These are phyloP conservation scores for Nothobranchius furzeri DNA, from an alignment of 2,113 vertebrate species.

Conservation along the genomic window DNA sequence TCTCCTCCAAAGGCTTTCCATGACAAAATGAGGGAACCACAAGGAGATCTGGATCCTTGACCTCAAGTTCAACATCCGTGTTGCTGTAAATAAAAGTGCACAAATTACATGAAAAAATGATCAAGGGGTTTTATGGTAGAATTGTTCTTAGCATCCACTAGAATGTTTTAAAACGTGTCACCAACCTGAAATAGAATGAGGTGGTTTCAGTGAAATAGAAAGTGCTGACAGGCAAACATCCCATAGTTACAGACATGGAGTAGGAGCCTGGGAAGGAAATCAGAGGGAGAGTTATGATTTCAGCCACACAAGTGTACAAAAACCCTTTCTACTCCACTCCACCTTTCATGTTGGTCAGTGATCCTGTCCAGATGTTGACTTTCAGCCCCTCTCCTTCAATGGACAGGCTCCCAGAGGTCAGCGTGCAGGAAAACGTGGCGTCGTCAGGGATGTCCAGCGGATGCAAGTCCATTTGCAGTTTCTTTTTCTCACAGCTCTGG, in stretches of 20 bases:
- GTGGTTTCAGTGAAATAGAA: conserved; percentile 49
- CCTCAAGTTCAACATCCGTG: conserved; percentile 48
- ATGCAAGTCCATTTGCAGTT: conserved; percentile 61
- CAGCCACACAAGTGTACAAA: background rate
- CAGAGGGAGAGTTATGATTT: background rate
- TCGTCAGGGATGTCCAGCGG: conserved; percentile 70
- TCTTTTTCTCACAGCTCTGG: conserved; percentile 77
- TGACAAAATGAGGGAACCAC: conserved; percentile 57
- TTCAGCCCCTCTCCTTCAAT: conserved; percentile 68
- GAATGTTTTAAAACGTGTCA: background rate
- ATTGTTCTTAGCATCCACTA: background rate
- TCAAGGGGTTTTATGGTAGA: background rate
- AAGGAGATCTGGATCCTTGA: conserved; percentile 70
- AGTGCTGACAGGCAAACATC: conserved; percentile 60
- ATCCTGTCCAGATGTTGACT: conserved; percentile 46
- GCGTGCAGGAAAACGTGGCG: background rate
- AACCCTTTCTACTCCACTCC: background rate
- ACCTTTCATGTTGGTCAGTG: conserved; percentile 53
- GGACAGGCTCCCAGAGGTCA: conserved; percentile 36
- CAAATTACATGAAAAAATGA: background rate
- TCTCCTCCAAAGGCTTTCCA: conserved; percentile 58
- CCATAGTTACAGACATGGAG: conserved; percentile 54
- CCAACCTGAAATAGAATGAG: conserved; percentile 56
- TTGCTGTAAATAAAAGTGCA: conserved; percentile 37
- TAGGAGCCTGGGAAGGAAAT: conserved; percentile 43